Conservation (phyloP, 92 coral and sea anemone genomes). For the Parazoanthus swiftii region DNA sequence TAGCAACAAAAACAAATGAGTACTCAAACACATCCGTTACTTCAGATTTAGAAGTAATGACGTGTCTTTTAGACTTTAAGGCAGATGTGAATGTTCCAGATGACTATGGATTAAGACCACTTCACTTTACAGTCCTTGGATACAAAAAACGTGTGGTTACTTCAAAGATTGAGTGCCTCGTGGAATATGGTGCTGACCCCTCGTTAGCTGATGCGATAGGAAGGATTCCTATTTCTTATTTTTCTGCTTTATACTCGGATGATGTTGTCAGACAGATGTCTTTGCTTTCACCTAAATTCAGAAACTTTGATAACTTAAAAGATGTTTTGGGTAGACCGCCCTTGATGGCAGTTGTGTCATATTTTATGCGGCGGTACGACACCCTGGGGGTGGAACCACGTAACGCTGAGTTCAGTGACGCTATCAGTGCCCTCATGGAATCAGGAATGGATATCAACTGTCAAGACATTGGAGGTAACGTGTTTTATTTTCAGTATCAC, state of each 20-base stretch:
- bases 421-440: neutral
- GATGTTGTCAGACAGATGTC: conserved; percentile 1
- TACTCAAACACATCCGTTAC: neutral
- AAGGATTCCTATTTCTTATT: conserved; percentile 27
- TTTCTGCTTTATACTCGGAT: conserved; percentile 1
- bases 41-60: neutral
- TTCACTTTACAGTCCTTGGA: conserved; percentile 19
- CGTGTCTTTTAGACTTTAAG: neutral
- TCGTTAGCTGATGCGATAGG: conserved; percentile 6
- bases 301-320: neutral
- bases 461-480: conserved; percentile 33
- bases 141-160: neutral
- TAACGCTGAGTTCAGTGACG: conserved; percentile 6
- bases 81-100: neutral
- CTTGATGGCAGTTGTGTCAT: conserved; percentile 9
- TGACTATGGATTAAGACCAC: conserved; percentile 12
- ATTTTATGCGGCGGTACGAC: conserved; percentile 5
- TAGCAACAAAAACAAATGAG: neutral
- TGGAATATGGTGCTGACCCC: conserved; percentile 36
- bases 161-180: neutral
- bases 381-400: neutral
- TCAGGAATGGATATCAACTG: conserved; percentile 38
- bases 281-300: conserved; percentile 2
- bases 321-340: conserved; percentile 26
- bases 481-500: no score